These are phyloP conservation scores for Oreochromis aureus DNA, from an alignment of 2,113 vertebrate genomes.

Conservation along the genomic window DNA sequence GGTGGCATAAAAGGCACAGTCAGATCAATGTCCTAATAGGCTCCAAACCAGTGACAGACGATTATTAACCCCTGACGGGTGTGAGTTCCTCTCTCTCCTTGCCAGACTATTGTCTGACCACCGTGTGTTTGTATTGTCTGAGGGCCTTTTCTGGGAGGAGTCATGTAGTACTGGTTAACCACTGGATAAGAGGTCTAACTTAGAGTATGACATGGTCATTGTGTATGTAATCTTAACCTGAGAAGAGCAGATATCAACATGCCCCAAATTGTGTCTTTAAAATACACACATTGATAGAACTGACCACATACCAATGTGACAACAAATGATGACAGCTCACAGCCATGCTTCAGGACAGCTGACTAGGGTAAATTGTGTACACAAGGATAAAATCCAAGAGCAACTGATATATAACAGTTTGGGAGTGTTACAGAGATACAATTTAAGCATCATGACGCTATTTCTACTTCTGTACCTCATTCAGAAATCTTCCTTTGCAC, in stretches of 20 bases:
- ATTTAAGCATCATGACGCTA: not conserved
- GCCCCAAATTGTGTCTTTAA: not conserved
- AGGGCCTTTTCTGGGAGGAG: not conserved
- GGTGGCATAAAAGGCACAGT: slow-evolving; percentile 53
- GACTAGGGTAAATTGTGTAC: not conserved
- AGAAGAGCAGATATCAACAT: not conserved
- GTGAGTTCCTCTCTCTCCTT: not conserved
- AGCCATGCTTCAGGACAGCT: not conserved
- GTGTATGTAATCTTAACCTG: not conserved
- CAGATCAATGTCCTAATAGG: slow-evolving; percentile 58
- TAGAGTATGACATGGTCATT: not conserved
- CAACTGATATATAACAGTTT: not conserved
- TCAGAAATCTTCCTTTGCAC: not conserved
- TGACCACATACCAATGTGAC: not conserved
- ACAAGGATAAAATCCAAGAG: not conserved
- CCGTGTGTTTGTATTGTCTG: slow-evolving; percentile 13
- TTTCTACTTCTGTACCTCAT: not conserved
- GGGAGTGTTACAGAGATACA: not conserved
- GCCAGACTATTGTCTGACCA: slow-evolving; percentile 41
- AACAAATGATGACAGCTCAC: not conserved
- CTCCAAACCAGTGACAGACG: slow-evolving; percentile 26
- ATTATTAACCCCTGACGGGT: slow-evolving; percentile 55
- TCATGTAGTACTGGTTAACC: slow-evolving; percentile 47
- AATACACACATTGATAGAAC: not conserved
- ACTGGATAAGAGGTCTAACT: slow-evolving; percentile 9